These are phyloP conservation scores for Mesorhabditis spiculigera DNA, from an alignment of 2,888 invertebrate species.

Conservation along the genomic window DNA sequence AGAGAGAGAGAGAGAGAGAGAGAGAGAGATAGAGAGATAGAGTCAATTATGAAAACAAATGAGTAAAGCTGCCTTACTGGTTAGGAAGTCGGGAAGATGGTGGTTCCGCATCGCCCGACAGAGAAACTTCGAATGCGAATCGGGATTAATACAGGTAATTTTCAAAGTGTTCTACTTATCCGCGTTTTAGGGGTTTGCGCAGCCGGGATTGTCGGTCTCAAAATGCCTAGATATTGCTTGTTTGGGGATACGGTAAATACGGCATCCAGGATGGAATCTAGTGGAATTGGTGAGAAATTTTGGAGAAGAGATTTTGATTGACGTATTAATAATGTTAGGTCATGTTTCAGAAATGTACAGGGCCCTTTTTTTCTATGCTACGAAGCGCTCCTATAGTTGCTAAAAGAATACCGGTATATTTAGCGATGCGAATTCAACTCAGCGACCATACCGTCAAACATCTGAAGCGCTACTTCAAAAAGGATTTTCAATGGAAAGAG, in stretches of 20 bases:
- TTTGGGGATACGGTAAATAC: constrained; percentile 60
- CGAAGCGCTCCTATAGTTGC: too few species aligned
- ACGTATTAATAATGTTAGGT: too few species aligned
- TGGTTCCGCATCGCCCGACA: constrained; percentile 81
- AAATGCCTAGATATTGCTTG: constrained; percentile 61
- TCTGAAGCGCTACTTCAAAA: neutral
- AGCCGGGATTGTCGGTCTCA: constrained; percentile 62
- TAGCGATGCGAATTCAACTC: constrained; percentile 1
- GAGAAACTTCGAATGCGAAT: constrained; percentile 86
- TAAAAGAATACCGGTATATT: too few species aligned
- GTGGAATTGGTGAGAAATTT: constrained; percentile 50
- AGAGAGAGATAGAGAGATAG: too few species aligned
- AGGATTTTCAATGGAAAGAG: neutral
- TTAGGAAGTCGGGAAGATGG: constrained; percentile 75
- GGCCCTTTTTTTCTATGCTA: too few species aligned
- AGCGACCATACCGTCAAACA: neutral
- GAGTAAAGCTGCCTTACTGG: too few species aligned
- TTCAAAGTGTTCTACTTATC: neutral
- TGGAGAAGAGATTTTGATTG: neutral
- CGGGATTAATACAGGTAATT: constrained; percentile 77
- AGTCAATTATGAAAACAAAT: too few species aligned
- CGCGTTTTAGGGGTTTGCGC: constrained; percentile 59
- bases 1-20: neutral
- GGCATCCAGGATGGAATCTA: constrained; percentile 57
- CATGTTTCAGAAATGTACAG: too few species aligned